Percentiles rank a stretch among this genome's conserved stretches.
Evolutionary conservation across 2,797 vertebrate genomes (phyloP).

Genomic region (Anisognathus igniventris): DNA sequence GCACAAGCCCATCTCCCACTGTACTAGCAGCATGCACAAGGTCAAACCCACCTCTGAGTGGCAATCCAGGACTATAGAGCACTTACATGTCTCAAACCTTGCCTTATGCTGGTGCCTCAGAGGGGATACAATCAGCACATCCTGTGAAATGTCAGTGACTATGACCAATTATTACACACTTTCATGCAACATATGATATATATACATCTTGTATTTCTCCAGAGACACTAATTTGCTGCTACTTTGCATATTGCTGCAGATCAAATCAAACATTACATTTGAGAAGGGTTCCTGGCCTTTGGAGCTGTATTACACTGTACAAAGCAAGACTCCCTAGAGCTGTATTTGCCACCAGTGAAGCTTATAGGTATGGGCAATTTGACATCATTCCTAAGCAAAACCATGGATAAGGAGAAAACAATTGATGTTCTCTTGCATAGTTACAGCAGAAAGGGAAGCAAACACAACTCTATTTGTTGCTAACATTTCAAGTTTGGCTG

Average conservation of each 20-base stretch:
- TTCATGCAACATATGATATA: not conserved
- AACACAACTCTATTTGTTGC: not conserved
- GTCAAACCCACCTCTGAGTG: not conserved
- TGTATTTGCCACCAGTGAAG: not conserved
- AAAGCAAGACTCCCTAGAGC: not conserved
- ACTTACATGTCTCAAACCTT: not conserved
- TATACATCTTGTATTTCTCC: not conserved
- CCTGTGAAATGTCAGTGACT: not conserved
- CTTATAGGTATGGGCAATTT: not conserved
- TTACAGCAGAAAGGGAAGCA: not conserved
- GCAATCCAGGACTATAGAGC: not conserved
- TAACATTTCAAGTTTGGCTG: not conserved
- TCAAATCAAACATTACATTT: not conserved
- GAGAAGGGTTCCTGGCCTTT: not conserved
- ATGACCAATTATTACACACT: not conserved
- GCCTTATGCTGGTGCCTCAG: not conserved
- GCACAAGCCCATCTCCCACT: not conserved
- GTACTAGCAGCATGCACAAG: not conserved
- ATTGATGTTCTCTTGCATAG: accelerated
- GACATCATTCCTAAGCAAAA: not conserved
- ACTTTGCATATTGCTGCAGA: not conserved
- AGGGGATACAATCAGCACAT: not conserved
- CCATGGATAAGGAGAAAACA: not conserved
- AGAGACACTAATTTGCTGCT: not conserved
- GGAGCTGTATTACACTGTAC: not conserved